Base-by-base conservation (phyloP, 2,888 invertebrate species). In the Drosophila yooni region DNA sequence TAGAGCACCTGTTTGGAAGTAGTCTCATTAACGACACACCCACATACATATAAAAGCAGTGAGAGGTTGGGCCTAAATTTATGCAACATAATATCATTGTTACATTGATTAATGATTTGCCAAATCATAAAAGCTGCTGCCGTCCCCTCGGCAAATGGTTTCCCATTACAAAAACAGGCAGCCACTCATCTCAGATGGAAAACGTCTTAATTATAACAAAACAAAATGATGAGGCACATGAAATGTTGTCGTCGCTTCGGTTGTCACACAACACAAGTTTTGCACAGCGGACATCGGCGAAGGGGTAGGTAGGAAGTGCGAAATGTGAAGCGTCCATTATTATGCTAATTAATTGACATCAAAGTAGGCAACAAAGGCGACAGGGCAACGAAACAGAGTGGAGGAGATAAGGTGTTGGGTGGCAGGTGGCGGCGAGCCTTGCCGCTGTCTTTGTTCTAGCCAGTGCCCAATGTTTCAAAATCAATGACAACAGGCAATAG, bases 281-380 rank as follows among this genome's bases (percentile, higher is more conserved):
- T 13, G 2, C 29, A 6, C 50, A 18, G 10, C 10, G 29, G 10
- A 8, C 40, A 33, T 10, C 25, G 36, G 0, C 29, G 40, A 18
- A 8, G 48, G 25, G 48, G 18, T 18, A 18, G 36, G 40, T 50
- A 52, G 62, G 69, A 69, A 82, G 81, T 79, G 80, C 72, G 81
- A 84, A 87, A 87, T 89, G 79, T 82, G 85, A 90, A 90, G 76
- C 90, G 88, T 64, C 88, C 85, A 90, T 90, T 88, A 88, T 88
- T 88, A 88, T 88, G 88, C 90, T 88, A 89, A 88, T 88, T 88
- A 88, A 90, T 88, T 89, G 86, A 91, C 87, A 89, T 91, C 89
- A 83, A 88, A 90, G 77, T n/a, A 79, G 62, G 68, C 72, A 52
- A 57, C 70, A 62, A 36, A 33, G 46, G 15, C 58, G 29, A 40